phyloP scores from a whole-genome alignment of 2,797 vertebrate species.

The Schizopygopsis pylzovi region DNA sequence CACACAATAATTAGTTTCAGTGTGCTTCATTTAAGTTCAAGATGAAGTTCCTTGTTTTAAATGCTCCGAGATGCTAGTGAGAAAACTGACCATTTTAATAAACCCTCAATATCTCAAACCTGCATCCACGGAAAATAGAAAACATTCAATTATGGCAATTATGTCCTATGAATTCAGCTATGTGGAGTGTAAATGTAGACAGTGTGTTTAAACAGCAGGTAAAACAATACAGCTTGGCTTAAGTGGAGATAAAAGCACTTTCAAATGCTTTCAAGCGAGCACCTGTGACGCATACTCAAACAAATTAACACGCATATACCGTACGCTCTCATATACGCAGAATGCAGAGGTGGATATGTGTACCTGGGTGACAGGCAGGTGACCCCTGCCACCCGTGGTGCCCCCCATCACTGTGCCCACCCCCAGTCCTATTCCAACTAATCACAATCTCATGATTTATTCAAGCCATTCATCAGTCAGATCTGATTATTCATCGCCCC shows the following conservation, averaged over 20 bases:
- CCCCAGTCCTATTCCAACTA: conserved; percentile 62
- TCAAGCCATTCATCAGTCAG: conserved; percentile 76
- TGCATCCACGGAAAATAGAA: not conserved
- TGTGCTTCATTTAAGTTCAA: conserved; percentile 27
- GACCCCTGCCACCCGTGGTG: conserved; percentile 52
- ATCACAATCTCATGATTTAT: conserved; percentile 79
- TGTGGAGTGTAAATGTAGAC: not conserved
- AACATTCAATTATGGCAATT: conserved; percentile 27
- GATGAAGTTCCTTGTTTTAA: not conserved
- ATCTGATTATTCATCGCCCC: conserved; percentile 79
- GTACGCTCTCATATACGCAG: not conserved
- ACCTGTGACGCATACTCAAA: not conserved
- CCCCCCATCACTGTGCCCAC: conserved; percentile 47
- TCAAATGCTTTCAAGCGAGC: conserved; percentile 2
- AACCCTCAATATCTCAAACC: conserved; percentile 37
- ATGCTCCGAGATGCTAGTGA: not conserved
- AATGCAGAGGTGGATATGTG: not conserved
- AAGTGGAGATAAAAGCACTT: conserved; percentile 38
- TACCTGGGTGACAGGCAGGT: conserved; percentile 35
- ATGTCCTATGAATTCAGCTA: conserved; percentile 6
- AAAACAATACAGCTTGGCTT: conserved; percentile 21
- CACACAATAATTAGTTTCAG: conserved; percentile 31
- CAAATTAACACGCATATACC: conserved; percentile 24
- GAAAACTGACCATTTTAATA: conserved; percentile 30
- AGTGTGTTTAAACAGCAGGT: not conserved